Percentiles rank a stretch among this genome's conserved stretches.
These are phyloP conservation scores for Diadumene lineata DNA, from an alignment of 92 coral and sea anemone species.

Conservation along the genomic window DNA sequence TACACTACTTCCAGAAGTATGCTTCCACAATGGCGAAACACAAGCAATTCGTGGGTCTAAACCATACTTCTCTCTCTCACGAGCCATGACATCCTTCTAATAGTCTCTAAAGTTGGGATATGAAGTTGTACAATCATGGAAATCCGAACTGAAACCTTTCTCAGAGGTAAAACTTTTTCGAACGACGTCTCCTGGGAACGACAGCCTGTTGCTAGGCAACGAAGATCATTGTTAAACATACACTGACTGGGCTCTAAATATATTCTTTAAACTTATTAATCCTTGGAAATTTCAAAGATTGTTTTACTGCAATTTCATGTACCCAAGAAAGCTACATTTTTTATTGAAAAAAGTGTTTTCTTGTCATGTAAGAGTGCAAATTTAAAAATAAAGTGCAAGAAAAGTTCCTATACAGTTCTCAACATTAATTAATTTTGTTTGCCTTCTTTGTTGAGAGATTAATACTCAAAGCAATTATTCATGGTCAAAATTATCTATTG, in stretches of 20 bases:
- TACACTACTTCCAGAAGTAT: conserved; percentile 72
- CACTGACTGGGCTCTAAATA: neutral
- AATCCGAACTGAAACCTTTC: neutral
- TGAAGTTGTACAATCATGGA: conserved; percentile 24
- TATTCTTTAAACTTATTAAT: too few relatives aligned
- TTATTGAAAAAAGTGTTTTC: too few relatives aligned
- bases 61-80: conserved; percentile 58
- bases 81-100: conserved; percentile 77
- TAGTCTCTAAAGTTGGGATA: conserved; percentile 33
- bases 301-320: too few relatives aligned
- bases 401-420: too few relatives aligned
- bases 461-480: too few relatives aligned
- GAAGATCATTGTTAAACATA: conserved; percentile 17
- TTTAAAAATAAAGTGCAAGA: too few relatives aligned
- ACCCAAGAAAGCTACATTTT: too few relatives aligned
- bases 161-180: conserved; percentile 9
- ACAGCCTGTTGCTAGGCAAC: conserved; percentile 56
- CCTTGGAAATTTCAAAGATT: too few relatives aligned
- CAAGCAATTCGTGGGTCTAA: conserved; percentile 66
- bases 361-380: too few relatives aligned
- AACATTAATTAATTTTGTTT: too few relatives aligned
- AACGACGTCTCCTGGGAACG: conserved; percentile 67
- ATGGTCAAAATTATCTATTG: too few relatives aligned
- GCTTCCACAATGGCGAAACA: conserved; percentile 83
- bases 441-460: too few relatives aligned